These are phyloP conservation scores for Tenthredo distinguenda DNA, from an alignment of 2,888 invertebrate genomes.

Conservation along the genomic window DNA sequence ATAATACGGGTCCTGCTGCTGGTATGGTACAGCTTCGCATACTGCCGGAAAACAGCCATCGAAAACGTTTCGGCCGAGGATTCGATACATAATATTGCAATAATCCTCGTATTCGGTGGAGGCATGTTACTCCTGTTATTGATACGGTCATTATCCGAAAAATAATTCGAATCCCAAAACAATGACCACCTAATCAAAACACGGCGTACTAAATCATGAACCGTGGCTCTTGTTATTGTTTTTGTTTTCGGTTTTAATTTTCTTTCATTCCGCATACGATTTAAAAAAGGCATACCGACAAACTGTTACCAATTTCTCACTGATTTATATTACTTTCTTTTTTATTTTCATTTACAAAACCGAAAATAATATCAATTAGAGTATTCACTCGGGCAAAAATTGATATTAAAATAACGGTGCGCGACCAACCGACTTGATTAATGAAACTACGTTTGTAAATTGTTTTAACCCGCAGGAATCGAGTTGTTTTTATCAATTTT, in stretches of 20 bases:
- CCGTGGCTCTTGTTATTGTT: too few relatives aligned
- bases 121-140: neutral
- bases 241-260: too few relatives aligned
- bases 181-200: neutral
- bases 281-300: too few relatives aligned
- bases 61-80: neutral
- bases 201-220: too few relatives aligned
- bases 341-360: neutral
- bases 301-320: too few relatives aligned
- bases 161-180: neutral
- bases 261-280: too few relatives aligned
- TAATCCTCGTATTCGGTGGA: neutral
- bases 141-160: neutral
- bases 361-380: conserved; percentile 18
- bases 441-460: conserved; percentile 23
- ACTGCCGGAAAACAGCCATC: neutral
- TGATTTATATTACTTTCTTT: neutral
- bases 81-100: conserved; percentile 33
- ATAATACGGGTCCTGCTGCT: conserved; percentile 58
- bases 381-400: neutral
- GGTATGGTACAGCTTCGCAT: neutral
- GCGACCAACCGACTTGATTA: neutral
- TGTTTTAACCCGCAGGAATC: neutral
- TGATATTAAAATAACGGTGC: conserved; percentile 30
- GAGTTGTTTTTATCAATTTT: neutral